phyloP scores from a whole-genome alignment of 2,797 vertebrate species.

The Xiphorhynchus erythropygius region DNA sequence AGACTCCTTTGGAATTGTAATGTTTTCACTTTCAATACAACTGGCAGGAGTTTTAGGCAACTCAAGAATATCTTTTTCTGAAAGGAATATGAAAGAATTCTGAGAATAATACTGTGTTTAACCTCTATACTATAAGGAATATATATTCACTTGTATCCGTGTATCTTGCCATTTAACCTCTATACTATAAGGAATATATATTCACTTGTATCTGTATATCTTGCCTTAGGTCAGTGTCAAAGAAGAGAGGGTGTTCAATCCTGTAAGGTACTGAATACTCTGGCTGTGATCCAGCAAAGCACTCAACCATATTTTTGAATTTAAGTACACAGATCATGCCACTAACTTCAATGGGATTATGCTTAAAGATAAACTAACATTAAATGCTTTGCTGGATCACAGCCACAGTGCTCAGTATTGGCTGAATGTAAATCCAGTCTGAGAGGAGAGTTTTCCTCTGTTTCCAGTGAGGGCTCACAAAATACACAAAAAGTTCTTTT shows the following conservation, averaged over 20 bases:
- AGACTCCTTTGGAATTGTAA: background rate
- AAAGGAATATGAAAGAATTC: conserved; percentile 5
- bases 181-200: background rate
- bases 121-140: background rate
- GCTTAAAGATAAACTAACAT: conserved; percentile 33
- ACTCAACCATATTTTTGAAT: conserved; percentile 5
- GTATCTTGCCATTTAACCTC: conserved; percentile 5
- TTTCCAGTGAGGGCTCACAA: background rate
- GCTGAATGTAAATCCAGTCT: background rate
- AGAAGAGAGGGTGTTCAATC: background rate
- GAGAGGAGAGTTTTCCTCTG: background rate
- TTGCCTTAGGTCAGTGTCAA: conserved; percentile 12
- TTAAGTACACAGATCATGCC: background rate
- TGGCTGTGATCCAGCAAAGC: conserved; percentile 39
- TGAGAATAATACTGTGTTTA: conserved; percentile 4
- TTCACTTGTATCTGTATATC: background rate
- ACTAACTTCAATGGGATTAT: conserved; percentile 28
- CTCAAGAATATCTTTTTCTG: background rate
- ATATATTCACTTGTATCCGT: background rate
- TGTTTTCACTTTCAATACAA: background rate
- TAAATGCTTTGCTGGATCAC: conserved; percentile 45
- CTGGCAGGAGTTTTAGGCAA: background rate
- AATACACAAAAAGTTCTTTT: background rate
- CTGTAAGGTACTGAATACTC: background rate
- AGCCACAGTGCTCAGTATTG: background rate